Conservation (phyloP, 2,797 vertebrate species). For the Eptatretus atami region DNA sequence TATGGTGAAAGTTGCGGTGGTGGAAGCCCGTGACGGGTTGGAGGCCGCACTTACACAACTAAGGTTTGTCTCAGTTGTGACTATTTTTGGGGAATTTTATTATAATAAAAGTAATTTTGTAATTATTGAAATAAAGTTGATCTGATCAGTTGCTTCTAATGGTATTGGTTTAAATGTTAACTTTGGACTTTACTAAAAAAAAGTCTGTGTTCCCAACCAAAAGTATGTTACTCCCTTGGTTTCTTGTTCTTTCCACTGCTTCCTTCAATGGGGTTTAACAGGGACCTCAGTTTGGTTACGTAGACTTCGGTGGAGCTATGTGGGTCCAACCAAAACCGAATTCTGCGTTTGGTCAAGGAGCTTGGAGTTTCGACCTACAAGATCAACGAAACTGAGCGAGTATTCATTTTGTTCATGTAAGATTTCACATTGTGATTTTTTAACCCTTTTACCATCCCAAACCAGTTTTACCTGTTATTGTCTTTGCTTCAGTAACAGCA, state of each 20-base stretch:
- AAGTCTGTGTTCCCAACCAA: too few relatives aligned
- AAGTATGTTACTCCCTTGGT: too few relatives aligned
- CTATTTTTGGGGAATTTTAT: too few relatives aligned
- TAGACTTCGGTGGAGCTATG: slow-evolving; percentile 29
- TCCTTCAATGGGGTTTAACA: not conserved
- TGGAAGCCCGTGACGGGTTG: slow-evolving; percentile 73
- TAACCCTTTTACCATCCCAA: too few relatives aligned
- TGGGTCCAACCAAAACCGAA: slow-evolving; percentile 30
- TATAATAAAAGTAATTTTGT: too few relatives aligned
- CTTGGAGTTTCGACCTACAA: slow-evolving; percentile 25
- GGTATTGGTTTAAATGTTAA: too few relatives aligned
- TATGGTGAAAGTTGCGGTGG: slow-evolving; percentile 41
- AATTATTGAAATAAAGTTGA: too few relatives aligned
- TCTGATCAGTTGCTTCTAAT: too few relatives aligned
- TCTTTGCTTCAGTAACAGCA: too few relatives aligned
- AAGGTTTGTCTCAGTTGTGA: slow-evolving; percentile 21
- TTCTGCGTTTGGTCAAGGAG: slow-evolving; percentile 25
- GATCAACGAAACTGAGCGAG: slow-evolving; percentile 15
- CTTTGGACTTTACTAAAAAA: too few relatives aligned
- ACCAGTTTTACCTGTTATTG: too few relatives aligned
- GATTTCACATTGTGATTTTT: not conserved
- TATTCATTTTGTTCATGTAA: slow-evolving; percentile 20
- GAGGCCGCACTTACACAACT: slow-evolving; percentile 56
- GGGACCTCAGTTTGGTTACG: slow-evolving; percentile 13
- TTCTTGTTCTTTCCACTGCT: too few relatives aligned